phyloP scores from a whole-genome alignment of 2,797 vertebrate genomes.

The Anabas testudineus region DNA sequence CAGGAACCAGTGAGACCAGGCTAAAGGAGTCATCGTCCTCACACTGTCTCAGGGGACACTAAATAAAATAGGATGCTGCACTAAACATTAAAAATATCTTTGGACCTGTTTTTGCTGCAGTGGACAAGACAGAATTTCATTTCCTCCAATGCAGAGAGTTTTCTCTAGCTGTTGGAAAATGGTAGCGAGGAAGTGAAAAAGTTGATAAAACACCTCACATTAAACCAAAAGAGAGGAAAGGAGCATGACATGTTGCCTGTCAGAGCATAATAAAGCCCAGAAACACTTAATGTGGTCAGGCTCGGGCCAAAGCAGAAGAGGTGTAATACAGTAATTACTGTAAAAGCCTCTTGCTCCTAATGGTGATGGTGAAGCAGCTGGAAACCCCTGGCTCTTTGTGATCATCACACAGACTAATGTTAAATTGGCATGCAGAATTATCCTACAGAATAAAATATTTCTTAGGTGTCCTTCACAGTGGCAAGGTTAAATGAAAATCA shows the following conservation, averaged over 20 bases:
- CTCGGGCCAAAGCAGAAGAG: slow-evolving; percentile 55
- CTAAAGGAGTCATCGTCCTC: slow-evolving; percentile 14
- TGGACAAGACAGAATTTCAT: slow-evolving; percentile 7
- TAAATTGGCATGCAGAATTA: slow-evolving; percentile 58
- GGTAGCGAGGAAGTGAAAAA: background rate
- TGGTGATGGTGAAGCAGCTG: slow-evolving; percentile 62
- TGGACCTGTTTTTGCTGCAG: slow-evolving; percentile 29
- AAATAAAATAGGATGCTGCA: slow-evolving; percentile 18
- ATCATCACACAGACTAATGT: slow-evolving; percentile 38
- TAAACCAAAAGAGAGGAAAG: no score
- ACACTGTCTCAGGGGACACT: slow-evolving; percentile 16
- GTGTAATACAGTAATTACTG: slow-evolving; percentile 67
- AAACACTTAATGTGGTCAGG: slow-evolving; percentile 31
- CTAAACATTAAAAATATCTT: background rate
- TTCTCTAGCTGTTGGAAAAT: background rate
- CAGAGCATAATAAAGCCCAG: slow-evolving; percentile 56
- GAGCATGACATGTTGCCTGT: slow-evolving; percentile 39
- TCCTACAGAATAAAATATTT: slow-evolving; percentile 17
- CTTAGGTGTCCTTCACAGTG: slow-evolving; percentile 52
- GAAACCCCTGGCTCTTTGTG: slow-evolving; percentile 32
- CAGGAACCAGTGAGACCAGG: slow-evolving; percentile 17
- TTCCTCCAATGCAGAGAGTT: background rate
- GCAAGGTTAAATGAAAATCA: slow-evolving; percentile 53
- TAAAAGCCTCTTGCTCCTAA: slow-evolving; percentile 69
- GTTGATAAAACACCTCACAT: slow-evolving; percentile 1